Evolutionary conservation across 2,888 invertebrate species (phyloP), one percentile per base, ranked within the genome.

Genomic region (Argynnis bischoffii): DNA sequence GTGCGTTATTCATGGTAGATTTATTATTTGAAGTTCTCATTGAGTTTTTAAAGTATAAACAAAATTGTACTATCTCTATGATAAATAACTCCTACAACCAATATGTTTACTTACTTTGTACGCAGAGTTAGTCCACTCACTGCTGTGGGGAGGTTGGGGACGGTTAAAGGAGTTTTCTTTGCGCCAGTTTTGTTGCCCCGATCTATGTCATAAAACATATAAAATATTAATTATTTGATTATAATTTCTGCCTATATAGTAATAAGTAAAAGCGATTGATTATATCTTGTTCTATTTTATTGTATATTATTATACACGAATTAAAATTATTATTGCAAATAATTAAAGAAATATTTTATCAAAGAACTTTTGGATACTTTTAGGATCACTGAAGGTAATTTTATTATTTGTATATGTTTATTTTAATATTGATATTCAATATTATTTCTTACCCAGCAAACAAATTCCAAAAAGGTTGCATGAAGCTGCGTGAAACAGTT

Each of bases 371-470:
- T 26, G 18, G 18, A 18, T 18, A 18, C 18, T 18, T 18, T 18
- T 18, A 18, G 18, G 1, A 18, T 18, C 18, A 18, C 18, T 18
- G 2, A 18, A 18, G 18, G 18, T 18, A 18, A 18, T 35, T 35
- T 6, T 35, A 35, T 35, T 35, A 6, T 35, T 35, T 35, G 5
- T 6, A 31, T 31, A 31, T n/a, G 18, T 1, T 18, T 18, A 41
- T 8, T 41, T 41, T 8, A 41, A 11, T 11, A 41, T 41, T 41
- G 35, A 41, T 1, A 41, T 41, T 41, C 35, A 41, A 41, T 41
- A 41, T 41, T 41, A 41, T 50, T 55, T 73, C 89, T 90, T 87
- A 90, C 90, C 89, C 87, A 31, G 77, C 73, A 71, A 89, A 85
- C 64, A 89, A 76, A 72, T 84, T 84, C 90, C 88, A 89, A 75